Conservation (phyloP, 2,113 vertebrate species). For the Gnathonemus echidnorhynchus region DNA sequence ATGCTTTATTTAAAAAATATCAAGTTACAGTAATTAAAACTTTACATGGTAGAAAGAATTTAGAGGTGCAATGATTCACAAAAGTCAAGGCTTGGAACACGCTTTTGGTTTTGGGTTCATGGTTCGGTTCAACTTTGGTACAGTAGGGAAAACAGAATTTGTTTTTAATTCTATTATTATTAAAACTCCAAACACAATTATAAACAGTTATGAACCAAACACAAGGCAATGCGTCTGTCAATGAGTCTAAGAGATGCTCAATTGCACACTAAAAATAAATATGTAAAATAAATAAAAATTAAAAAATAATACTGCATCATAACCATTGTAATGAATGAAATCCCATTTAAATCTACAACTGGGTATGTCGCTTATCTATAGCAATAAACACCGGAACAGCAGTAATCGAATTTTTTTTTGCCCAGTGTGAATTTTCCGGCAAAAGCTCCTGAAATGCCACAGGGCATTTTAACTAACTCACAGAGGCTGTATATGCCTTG, state of each 20-base stretch:
- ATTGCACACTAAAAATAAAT: not conserved
- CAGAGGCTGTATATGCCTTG: not conserved
- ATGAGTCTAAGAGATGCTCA: not conserved
- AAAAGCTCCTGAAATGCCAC: not conserved
- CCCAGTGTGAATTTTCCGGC: not conserved
- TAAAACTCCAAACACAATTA: not conserved
- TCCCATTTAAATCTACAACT: not conserved
- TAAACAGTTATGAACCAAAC: not conserved
- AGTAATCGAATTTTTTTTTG: not conserved
- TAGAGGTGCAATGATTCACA: not conserved
- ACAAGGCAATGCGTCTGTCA: not conserved
- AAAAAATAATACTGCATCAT: not conserved
- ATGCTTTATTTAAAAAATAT: not conserved
- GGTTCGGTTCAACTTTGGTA: not conserved
- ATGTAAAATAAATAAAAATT: not conserved
- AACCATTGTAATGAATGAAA: not conserved
- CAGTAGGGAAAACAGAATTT: not conserved
- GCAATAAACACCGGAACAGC: not conserved
- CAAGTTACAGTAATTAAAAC: not conserved
- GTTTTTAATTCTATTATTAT: not conserved
- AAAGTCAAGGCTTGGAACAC: not conserved
- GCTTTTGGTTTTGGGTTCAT: not conserved
- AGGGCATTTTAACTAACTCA: not conserved
- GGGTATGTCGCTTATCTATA: not conserved
- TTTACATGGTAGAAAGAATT: not conserved